Evolutionary conservation across 2,797 vertebrate genomes (phyloP), one percentile per base, ranked within the genome.

Genomic region (Gila robusta): DNA sequence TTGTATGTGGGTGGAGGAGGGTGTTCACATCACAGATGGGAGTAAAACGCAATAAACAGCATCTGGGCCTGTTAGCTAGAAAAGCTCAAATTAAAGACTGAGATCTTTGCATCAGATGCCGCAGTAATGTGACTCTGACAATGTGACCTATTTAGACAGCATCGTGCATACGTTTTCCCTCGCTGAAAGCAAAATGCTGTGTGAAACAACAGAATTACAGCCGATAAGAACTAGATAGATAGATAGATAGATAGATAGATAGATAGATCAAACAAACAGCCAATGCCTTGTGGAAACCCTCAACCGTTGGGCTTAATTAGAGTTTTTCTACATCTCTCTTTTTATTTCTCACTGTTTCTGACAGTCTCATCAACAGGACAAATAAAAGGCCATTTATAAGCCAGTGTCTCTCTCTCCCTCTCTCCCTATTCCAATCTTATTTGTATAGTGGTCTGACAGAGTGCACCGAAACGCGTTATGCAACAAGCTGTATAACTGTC

Each of bases 401-500:
- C 17, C 78, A 28, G 3, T 52, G 7, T 80, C 79, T 80, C 26
- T 5, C 21, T 47, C 28, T n/a, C 79, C 6, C 66, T 70, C 47
- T 14, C 66, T 70, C 47, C 23, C 41, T 69, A 28, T 71, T 28
- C 44, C 54, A n/a, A 11, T 67, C 10, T 69, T 64, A 77, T 41
- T 37, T 84, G n/a, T 70, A 70, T 23, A 78, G 37, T 32, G 32
- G 62, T 84, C 83, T 84, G 83, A n/a, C 74, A 79, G 23, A 78
- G 47, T 8, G 35, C 74, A 79, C 74, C 19, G 49, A 85, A 79
- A 79, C 74, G 7, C 0, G 2, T 84, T 84, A 84, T 59, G 74
- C 32, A 84, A 84, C 49, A 70, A 70, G 49, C 49, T 32, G n/a
- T 67, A 56, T 79, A 32, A 44, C 37, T 52, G 23, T 72, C n/a